phyloP scores from a whole-genome alignment of 2,797 vertebrate species.

The Danionella dracula region DNA sequence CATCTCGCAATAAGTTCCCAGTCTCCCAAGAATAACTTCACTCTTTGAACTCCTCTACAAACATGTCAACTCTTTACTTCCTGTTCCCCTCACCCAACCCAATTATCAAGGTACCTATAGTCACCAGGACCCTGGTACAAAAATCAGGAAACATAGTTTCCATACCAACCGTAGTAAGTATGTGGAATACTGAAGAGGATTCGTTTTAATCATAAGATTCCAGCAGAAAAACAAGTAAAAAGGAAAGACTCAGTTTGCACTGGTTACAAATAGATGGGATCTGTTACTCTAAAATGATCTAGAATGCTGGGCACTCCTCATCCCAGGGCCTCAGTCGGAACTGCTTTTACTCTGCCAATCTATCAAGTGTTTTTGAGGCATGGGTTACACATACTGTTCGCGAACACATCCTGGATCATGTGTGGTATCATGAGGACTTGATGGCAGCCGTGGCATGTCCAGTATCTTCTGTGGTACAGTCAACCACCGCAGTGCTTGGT shows the following conservation, averaged over 20 bases:
- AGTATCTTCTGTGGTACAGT: background rate
- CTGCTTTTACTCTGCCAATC: slow-evolving; percentile 23
- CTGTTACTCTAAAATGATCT: slow-evolving; percentile 18
- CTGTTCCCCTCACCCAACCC: slow-evolving; percentile 59
- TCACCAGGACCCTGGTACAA: slow-evolving; percentile 55
- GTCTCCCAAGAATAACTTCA: slow-evolving; percentile 52
- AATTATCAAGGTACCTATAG: slow-evolving; percentile 55
- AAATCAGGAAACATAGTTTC: slow-evolving; percentile 53
- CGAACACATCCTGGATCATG: background rate
- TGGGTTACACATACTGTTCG: slow-evolving; percentile 3
- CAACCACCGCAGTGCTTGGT: too few relatives aligned
- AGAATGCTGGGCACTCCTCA: slow-evolving; percentile 1
- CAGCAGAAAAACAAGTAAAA: slow-evolving; percentile 31
- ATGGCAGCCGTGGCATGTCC: slow-evolving; percentile 13
- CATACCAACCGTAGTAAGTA: slow-evolving; percentile 58
- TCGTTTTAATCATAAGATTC: slow-evolving; percentile 33
- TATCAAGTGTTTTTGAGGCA: slow-evolving; percentile 28
- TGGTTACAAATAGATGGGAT: slow-evolving; percentile 31
- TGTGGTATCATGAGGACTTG: slow-evolving; percentile 9
- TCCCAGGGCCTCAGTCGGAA: background rate
- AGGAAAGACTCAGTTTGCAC: too few relatives aligned
- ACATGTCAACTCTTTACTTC: slow-evolving; percentile 59
- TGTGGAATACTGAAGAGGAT: too few relatives aligned
- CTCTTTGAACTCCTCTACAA: slow-evolving; percentile 61
- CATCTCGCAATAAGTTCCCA: slow-evolving; percentile 30